Evolutionary conservation across 1,140 invertebrate genomes (phyloP), one percentile per base, ranked within the genome.

Genomic region (Drosophila grimshawi): DNA sequence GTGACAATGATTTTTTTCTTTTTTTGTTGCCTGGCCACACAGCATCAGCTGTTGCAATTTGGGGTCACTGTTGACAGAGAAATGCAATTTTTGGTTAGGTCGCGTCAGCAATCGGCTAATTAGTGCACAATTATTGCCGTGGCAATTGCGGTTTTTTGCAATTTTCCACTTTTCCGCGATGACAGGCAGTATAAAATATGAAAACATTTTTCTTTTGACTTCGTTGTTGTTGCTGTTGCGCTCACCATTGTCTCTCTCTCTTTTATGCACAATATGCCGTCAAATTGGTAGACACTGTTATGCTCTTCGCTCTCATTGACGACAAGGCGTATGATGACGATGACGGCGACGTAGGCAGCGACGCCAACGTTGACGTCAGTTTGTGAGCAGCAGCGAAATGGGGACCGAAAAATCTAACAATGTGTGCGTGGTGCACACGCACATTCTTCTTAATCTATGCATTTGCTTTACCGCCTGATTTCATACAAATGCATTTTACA

Each of bases 31-130:
- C 39, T 68, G 64, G 63, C 41, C 43, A 59, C 76, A 67, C 72
- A 66, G 61, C 79, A 88, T 88, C 85, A 88, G 85, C 85, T 88
- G 85, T 88, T 88, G 85, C 85, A 51, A 88, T 78, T 88, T 81
- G 45, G 49, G 56, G 64, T 51, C 46, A 65, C 77, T 66, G 64
- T 49, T 56, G 63, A 70, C 74, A 62, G 67, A 85, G 41, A 55
- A 66, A 88, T 49, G 78, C 78, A 85, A 68, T 76, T 85, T 79
- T 81, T 55, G 55, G 37, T 56, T 19, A 30, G 48, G 43, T 33
- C 48, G 27, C 41, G 33, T 19, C 43, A 59, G 64, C 48, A 66
- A 69, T 70, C 35, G 51, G 45, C 59, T 66, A 64, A 45, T 68
- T 61, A 41, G 45, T 53, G 66, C 69, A 83, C 81, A 86, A 86